Conservation (phyloP, 2,888 invertebrate genomes). For the Plagiodera versicolora region DNA sequence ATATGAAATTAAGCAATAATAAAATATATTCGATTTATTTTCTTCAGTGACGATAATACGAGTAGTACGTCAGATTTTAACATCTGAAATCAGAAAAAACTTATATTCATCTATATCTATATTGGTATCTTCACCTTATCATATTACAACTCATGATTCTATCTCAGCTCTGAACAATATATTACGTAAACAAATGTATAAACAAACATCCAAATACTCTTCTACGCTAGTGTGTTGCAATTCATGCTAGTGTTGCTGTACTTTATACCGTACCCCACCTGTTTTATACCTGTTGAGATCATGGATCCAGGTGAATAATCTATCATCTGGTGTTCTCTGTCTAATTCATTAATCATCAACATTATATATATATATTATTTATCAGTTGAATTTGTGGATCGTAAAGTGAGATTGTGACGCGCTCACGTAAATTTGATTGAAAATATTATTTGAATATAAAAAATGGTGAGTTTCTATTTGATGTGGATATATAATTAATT, state of each 20-base stretch:
- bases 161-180: not conserved
- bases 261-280: slow-evolving; percentile 11
- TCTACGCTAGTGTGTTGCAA: not conserved
- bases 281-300: slow-evolving; percentile 17
- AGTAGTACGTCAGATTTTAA: too few relatives aligned
- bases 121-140: not conserved
- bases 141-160: not conserved
- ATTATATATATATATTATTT: not conserved
- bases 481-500: too few relatives aligned
- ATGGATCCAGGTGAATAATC: slow-evolving; percentile 17
- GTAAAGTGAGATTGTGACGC: not conserved
- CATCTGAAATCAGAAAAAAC: too few relatives aligned
- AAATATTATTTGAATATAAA: not conserved
- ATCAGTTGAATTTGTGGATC: not conserved
- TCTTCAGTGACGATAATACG: too few relatives aligned
- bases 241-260: not conserved
- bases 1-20: not conserved
- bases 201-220: not conserved
- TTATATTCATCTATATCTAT: not conserved
- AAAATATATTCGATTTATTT: not conserved
- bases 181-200: not conserved
- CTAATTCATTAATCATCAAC: not conserved
- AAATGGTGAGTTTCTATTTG: slow-evolving; percentile 29
- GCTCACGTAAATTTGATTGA: not conserved
- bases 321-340: not conserved